Percentiles rank a stretch among this genome's conserved stretches.
Conservation (phyloP, 1,140 invertebrate genomes). For the Procambarus clarkii region DNA sequence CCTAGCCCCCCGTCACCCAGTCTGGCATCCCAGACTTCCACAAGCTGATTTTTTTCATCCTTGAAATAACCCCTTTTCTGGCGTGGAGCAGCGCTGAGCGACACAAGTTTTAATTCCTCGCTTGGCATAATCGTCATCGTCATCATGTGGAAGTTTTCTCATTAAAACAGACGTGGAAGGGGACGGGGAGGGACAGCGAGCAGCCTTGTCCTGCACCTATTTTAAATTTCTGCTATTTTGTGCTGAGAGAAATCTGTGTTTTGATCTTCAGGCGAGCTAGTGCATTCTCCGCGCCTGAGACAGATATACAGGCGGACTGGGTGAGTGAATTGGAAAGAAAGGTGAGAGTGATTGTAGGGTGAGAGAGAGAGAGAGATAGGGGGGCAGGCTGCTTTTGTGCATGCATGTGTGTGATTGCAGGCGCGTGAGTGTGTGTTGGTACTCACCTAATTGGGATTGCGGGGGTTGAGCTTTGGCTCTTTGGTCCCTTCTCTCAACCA, state of each 20-base stretch:
- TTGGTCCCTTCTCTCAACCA: too few relatives aligned
- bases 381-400: too few relatives aligned
- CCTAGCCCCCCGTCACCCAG: neutral
- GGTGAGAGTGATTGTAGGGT: too few relatives aligned
- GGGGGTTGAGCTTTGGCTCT: too few relatives aligned
- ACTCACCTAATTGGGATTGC: too few relatives aligned
- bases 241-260: neutral
- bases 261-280: neutral
- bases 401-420: too few relatives aligned
- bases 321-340: too few relatives aligned
- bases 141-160: neutral
- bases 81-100: neutral
- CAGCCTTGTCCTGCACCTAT: neutral
- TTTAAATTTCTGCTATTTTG: neutral
- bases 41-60: neutral
- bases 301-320: too few relatives aligned
- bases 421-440: too few relatives aligned
- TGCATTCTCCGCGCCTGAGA: neutral
- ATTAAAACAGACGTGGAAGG: neutral
- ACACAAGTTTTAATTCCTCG: constrained; percentile 1
- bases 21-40: neutral
- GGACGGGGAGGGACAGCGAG: neutral
- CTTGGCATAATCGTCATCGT: neutral
- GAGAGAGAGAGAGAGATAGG: too few relatives aligned
- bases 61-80: neutral